Evolutionary conservation across 1,140 invertebrate genomes (phyloP), one percentile per base, ranked within the genome.

Genomic region (Contarinia nasturtii): DNA sequence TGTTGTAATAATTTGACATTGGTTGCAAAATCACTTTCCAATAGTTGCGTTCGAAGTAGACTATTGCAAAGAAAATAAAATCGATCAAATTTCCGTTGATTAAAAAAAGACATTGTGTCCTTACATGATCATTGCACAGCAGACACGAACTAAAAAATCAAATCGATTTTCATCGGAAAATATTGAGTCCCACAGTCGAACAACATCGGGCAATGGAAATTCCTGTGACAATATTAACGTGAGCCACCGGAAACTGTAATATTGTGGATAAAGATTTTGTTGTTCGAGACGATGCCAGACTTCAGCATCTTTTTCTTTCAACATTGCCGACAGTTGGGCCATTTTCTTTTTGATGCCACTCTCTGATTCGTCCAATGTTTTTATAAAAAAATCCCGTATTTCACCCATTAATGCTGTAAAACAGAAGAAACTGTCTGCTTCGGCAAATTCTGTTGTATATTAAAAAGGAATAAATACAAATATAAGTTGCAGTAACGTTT

Each of bases 391-490:
- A 64, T 98, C 94, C 34, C 94, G 68, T 43, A 97, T 96, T 67
- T 98, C 93, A 1, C 79, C 78, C 93, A 97, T 97, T 19, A 98
- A 64, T 62, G 92, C 90, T 2, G 92, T 98, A 57, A 98, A 98
- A 58, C 91, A 94, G 63, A 92, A 97, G 64, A 98, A 98, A 48
- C 88, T 85, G 62, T 98, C 95, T 0, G 92, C 88, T 65, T 98
- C 95, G 1, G 94, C 93, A 63, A 87, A 73, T 61, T 84, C 91
- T 90, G 66, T n/a, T n/a, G n/a, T n/a, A n/a, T n/a, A n/a, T n/a
- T n/a, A n/a, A n/a, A n/a, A n/a, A n/a, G n/a, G n/a, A n/a, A n/a
- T 42, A 74, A 73, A 52, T 53, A 55, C 52, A 51, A 37, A 52
- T 36, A n/a, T 8, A 36, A 36, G 8, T 36, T n/a, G 8, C 34